Evolutionary conservation across 1,140 invertebrate species (phyloP).

Genomic region (Neodiprion lecontei): DNA sequence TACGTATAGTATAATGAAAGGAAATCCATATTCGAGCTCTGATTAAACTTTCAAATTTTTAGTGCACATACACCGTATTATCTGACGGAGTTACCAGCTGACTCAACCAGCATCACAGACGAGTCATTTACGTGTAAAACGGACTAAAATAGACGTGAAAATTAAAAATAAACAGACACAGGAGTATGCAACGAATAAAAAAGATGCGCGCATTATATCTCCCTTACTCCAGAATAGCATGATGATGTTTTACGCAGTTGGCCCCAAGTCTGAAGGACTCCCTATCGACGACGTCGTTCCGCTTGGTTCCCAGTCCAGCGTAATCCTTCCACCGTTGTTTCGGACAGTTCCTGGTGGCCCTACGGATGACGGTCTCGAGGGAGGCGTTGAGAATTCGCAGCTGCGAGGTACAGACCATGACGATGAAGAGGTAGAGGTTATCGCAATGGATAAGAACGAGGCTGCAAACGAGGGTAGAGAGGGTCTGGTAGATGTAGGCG

Average conservation of each 20-base stretch:
- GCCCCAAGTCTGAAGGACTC: neutral
- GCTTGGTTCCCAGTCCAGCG: neutral
- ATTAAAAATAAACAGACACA: too few relatives aligned
- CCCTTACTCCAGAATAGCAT: neutral
- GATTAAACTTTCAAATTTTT: too few relatives aligned
- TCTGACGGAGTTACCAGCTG: too few relatives aligned
- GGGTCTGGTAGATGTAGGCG: neutral
- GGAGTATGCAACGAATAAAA: too few relatives aligned
- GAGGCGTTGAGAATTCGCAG: neutral
- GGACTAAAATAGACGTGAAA: too few relatives aligned
- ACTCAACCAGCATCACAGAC: too few relatives aligned
- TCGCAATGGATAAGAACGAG: neutral
- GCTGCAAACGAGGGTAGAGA: neutral
- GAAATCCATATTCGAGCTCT: too few relatives aligned
- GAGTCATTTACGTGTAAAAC: too few relatives aligned
- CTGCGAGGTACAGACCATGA: neutral
- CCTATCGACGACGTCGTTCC: neutral
- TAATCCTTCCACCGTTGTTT: neutral
- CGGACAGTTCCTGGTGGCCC: neutral
- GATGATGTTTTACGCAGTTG: neutral
- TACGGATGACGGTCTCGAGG: neutral
- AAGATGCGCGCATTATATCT: too few relatives aligned
- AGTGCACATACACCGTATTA: too few relatives aligned
- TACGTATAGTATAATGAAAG: too few relatives aligned
- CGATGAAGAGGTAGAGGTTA: neutral